Percentiles rank a stretch among this genome's conserved stretches.
Conservation (phyloP, 2,113 vertebrate genomes). For the Triplophysa siluroides region DNA sequence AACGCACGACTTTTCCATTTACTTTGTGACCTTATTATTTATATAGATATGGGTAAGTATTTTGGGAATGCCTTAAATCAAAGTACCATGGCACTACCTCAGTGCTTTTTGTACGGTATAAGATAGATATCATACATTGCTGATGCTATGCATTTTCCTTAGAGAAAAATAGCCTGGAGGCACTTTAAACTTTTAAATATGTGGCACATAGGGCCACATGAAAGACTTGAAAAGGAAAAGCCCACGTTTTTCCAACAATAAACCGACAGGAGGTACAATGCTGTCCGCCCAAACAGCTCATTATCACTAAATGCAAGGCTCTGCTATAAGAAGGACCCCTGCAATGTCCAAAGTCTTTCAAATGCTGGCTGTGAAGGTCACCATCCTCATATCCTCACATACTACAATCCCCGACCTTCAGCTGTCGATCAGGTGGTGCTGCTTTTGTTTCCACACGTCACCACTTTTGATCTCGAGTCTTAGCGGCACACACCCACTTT, state of each 20-base stretch:
- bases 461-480: not conserved
- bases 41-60: too few species aligned
- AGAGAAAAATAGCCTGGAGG: slow-evolving; percentile 13
- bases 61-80: too few species aligned
- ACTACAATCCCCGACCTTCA: slow-evolving; percentile 4
- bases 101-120: too few species aligned
- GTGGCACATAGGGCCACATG: slow-evolving; percentile 40
- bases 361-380: not conserved
- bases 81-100: too few species aligned
- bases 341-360: slow-evolving; percentile 3
- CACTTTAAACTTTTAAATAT: slow-evolving; percentile 20
- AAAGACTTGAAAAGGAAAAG: slow-evolving; percentile 11
- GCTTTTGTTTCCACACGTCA: not conserved
- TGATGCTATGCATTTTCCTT: slow-evolving; percentile 18
- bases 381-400: not conserved
- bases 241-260: slow-evolving; percentile 22
- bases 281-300: slow-evolving; percentile 21
- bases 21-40: too few species aligned
- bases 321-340: not conserved
- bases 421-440: slow-evolving; percentile 12
- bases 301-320: slow-evolving; percentile 26
- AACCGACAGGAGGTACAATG: slow-evolving; percentile 23
- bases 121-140: not conserved
- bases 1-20: too few species aligned
- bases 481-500: slow-evolving; percentile 4